Base-by-base conservation (phyloP, 2,888 invertebrate species). In the Scaptomyza parva region DNA sequence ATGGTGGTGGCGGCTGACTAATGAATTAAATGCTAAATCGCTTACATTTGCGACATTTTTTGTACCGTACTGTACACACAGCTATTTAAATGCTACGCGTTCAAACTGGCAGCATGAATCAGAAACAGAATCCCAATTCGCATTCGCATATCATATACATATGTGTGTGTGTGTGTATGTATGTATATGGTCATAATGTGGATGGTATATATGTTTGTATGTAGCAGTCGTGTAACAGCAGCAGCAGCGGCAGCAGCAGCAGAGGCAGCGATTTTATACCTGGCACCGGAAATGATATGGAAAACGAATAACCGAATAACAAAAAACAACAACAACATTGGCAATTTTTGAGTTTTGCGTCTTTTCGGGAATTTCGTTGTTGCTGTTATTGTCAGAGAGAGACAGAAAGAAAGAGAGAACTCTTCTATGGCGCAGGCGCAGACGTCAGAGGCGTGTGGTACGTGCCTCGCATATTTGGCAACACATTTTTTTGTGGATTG, bases 251-350 rank as follows among this genome's bases (percentile, higher is more conserved):
- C 48, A 3, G 30, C 35, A 6, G 7, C 14, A 12, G 30, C 33
- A 17, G 48, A 14, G 11, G 33, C 48, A 3, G 30, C 35, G 5
- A 51, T 53, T 63, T 64, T 73, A 18, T 39, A 61, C 64, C 73
- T 73, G 80, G 67, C 61, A 86, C 87, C 88, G 82, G 82, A 83
- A 83, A 86, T 88, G 72, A 86, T 88, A 88, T 70, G 76, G 73
- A 86, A 88, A 69, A 77, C 70, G 65, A 66, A 52, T 52, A 74
- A n/a, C n/a, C n/a, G n/a, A n/a, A n/a, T n/a, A n/a, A n/a, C n/a
- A n/a, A n/a, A n/a, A n/a, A n/a, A n/a, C n/a, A n/a, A 74, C 18
- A 47, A 22, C 59, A 67, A 78, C 59, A 74, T 41, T 67, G 55
- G 59, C 55, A 77, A 59, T 78, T 77, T 77, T 61, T 35, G 6